Evolutionary conservation across 2,888 invertebrate species (phyloP).

Genomic region (Drosophila antonietae): DNA sequence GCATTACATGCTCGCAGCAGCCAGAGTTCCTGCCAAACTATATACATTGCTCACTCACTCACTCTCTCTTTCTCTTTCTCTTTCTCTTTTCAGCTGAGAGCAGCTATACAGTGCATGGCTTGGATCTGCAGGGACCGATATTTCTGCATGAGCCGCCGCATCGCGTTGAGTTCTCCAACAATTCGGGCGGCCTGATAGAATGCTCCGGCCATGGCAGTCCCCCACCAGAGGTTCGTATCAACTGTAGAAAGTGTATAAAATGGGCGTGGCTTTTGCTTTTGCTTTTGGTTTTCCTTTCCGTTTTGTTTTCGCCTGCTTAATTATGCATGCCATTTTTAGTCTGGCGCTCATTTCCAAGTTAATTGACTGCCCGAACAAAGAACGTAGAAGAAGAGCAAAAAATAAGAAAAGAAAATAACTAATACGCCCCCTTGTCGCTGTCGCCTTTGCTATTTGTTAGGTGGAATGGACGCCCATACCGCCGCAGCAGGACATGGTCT

Average conservation of each 20-base stretch:
- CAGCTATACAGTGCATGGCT: constrained; percentile 80
- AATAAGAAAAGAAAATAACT: neutral
- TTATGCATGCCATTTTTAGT: constrained; percentile 68
- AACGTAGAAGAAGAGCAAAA: no score
- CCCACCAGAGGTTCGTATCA: constrained; percentile 87
- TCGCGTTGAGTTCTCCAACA: constrained; percentile 91
- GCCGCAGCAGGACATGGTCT: constrained; percentile 89
- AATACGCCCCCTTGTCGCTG: constrained; percentile 4
- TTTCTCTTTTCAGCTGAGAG: constrained; percentile 59
- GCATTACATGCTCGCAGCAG: constrained; percentile 32
- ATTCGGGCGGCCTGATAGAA: constrained; percentile 89
- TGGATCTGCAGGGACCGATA: constrained; percentile 89
- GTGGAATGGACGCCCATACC: constrained; percentile 91
- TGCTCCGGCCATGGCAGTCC: constrained; percentile 90
- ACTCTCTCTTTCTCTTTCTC: constrained; percentile 7
- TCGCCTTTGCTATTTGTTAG: constrained; percentile 72
- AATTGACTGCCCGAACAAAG: constrained; percentile 63
- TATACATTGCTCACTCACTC: constrained; percentile 30
- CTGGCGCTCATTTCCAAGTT: constrained; percentile 66
- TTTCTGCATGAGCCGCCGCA: constrained; percentile 90
- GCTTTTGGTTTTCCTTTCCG: constrained; percentile 18
- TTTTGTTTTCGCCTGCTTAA: constrained; percentile 65
- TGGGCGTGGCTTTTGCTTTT: constrained; percentile 16
- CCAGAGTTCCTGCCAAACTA: constrained; percentile 39
- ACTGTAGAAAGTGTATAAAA: constrained; percentile 20